A percentile compares a stretch with the other conserved stretches of the same genome.
These are phyloP conservation scores for Thereva unica DNA, from an alignment of 2,888 invertebrate species.

Conservation along the genomic window DNA sequence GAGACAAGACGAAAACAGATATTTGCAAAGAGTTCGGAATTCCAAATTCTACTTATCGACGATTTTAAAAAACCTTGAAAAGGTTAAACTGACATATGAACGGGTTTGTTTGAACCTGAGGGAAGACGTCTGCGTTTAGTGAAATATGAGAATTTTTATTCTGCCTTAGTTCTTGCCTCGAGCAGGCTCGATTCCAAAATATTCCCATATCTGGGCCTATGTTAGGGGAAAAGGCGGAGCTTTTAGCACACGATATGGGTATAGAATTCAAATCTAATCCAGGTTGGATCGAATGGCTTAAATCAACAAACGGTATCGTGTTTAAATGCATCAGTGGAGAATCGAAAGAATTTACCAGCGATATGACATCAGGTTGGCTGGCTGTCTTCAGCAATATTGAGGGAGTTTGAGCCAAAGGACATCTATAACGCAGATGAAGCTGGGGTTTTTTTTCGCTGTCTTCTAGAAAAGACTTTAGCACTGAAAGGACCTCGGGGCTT, in stretches of 20 bases:
- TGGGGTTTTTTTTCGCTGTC: neutral
- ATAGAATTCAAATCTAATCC: conserved; percentile 11
- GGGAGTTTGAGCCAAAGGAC: conserved; percentile 3
- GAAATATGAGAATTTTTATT: conserved; percentile 1
- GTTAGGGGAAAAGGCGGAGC: neutral
- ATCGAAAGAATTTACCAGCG: conserved; percentile 1
- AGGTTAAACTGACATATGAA: neutral
- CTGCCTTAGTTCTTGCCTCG: neutral
- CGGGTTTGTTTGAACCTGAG: neutral
- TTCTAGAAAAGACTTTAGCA: neutral
- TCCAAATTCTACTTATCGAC: conserved; percentile 6
- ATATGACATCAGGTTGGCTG: conserved; percentile 1
- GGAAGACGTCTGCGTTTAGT: neutral
- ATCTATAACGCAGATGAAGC: conserved; percentile 4
- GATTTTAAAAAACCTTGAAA: conserved; percentile 1
- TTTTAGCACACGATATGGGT: conserved; percentile 1
- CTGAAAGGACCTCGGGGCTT: conserved; percentile 41
- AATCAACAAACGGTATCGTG: neutral
- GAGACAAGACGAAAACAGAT: neutral
- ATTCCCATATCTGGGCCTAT: neutral
- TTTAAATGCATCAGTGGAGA: conserved; percentile 8
- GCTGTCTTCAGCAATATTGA: neutral
- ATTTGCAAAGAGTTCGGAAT: neutral
- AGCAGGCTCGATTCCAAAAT: conserved; percentile 4
- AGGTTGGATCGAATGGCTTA: conserved; percentile 2